Base-by-base conservation (phyloP, 2,113 vertebrate genomes). In the Eurystomus gularis region DNA sequence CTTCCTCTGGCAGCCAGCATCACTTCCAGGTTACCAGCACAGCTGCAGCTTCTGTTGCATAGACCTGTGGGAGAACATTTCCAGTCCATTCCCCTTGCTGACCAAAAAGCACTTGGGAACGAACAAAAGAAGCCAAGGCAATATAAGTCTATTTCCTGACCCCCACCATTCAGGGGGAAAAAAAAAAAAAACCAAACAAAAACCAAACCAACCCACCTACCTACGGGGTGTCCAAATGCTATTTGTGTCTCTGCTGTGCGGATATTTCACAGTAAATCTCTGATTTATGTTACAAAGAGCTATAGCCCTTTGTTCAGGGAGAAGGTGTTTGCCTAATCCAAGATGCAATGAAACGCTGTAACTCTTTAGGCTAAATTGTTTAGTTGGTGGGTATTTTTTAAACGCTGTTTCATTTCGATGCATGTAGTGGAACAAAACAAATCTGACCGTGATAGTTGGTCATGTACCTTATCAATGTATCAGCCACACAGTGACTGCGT, bases 361-460 rank as follows among this genome's bases (percentile, higher is more conserved):
- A 78, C 11, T 48, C 21, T 5, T 11, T 9, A 55, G 9, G 28
- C 12, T 86, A 58, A 66, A 26, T 11, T 42, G 13, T 44, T 90
- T 93, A 15, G 64, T 58, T 51, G 40, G 49, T 40, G 28, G 49
- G 11, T n/a, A 46, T 54, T 93, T 88, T 91, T 88, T 2, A 75
- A 90, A 68, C 2, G 7, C 6, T 57, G 33, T 46, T 89, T 87
- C 28, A 80, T 75, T 93, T 66, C 42, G 78, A 23, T 17, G 39
- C 17, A 31, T 0, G 0, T 5, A 1, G 0, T 10, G 6, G 29
- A 68, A 75, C 51, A 78, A 13, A 42, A 31, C 82, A 91, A 60
- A 55, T 44, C 39, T 65, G 24, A 68, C 60, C 1, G 0, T 4
- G 29, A 25, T 10, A 54, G 7, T 18, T 66, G 39, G 28, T 39